Evolutionary conservation across 1,140 invertebrate genomes (phyloP), one percentile per base, ranked within the genome.

Genomic region (Aphis craccivora): DNA sequence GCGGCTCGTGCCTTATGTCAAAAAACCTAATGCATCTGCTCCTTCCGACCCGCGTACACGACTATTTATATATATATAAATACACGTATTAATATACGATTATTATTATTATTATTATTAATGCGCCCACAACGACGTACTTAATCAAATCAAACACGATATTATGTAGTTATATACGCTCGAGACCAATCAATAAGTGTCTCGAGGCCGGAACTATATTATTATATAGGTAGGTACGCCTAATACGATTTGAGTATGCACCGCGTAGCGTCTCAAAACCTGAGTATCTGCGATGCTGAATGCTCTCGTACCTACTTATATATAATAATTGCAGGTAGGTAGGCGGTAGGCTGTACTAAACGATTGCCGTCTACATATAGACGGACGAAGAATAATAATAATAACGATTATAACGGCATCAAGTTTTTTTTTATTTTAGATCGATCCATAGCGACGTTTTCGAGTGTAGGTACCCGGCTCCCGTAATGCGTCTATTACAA

Each of bases 1-100:
- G 81, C 91, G 91, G 91, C 91, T 93, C 91, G 91, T 93, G 91
- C 91, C 91, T 93, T 93, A 93, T 93, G 91, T 93, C 91, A 93
- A 93, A 93, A 90, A 93, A 93, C 76, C 91, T 30, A 93, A 86
- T 84, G 91, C 91, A 93, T 93, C 91, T 93, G 91, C 91, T 93
- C 51, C 91, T 93, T 93, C 55, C 89, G 89, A 93, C 35, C 90
- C 67, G 45, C 40, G 48, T 81, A 67, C n/a, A 76, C 14, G n/a
- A 18, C 60, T n/a, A 76, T 76, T 51, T 76, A 76, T 76, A 35
- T 76, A 18, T n/a, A n/a, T 76, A n/a, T n/a, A 9, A 9, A 30
- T 3, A 51, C 48, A 51, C 48, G 48, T n/a, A n/a, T 51, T 25
- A 60, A 67, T n/a, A 76, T 18, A 76, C 60, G 60, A n/a, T 30